These are phyloP conservation scores for Anolis carolinensis DNA, from an alignment of 2,113 vertebrate species.

Conservation along the genomic window DNA sequence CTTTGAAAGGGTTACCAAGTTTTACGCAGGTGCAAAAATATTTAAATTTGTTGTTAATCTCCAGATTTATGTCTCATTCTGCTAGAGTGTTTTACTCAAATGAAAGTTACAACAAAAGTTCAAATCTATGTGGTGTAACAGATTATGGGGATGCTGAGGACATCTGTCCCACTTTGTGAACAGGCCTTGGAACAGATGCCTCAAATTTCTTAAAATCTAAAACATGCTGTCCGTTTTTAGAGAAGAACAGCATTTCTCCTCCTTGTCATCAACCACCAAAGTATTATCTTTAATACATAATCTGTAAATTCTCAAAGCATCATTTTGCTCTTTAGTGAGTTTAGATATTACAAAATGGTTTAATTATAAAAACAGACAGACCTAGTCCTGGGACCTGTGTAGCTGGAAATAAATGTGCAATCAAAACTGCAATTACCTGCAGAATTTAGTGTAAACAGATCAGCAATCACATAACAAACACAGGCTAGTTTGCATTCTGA, in stretches of 20 bases:
- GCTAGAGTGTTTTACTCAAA: slow-evolving; percentile 66
- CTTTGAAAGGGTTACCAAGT: slow-evolving; percentile 14
- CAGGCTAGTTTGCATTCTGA: slow-evolving; percentile 99
- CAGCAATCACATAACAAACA: slow-evolving; percentile 96
- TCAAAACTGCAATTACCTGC: slow-evolving; percentile 99
- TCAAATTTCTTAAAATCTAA: slow-evolving; percentile 80
- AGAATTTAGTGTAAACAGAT: slow-evolving; percentile 99
- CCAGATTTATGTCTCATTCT: slow-evolving; percentile 57
- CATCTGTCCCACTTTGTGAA: slow-evolving; percentile 79
- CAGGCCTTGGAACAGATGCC: slow-evolving; percentile 82
- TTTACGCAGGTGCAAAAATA: slow-evolving; percentile 31
- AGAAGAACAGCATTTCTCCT: slow-evolving; percentile 71
- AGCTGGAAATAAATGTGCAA: slow-evolving; percentile 97
- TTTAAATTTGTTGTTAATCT: slow-evolving; percentile 56
- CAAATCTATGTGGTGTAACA: slow-evolving; percentile 76
- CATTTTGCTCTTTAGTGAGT: slow-evolving; percentile 89
- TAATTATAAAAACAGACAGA: slow-evolving; percentile 96
- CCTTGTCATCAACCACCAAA: slow-evolving; percentile 73
- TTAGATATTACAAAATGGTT: slow-evolving; percentile 94
- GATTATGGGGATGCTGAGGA: slow-evolving; percentile 77
- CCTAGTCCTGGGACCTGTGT: slow-evolving; percentile 91
- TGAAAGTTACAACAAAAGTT: slow-evolving; percentile 76
- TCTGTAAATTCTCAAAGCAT: slow-evolving; percentile 87
- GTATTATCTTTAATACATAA: slow-evolving; percentile 83
- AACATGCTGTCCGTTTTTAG: slow-evolving; percentile 77